These are phyloP conservation scores for Phocoena sinus DNA, from an alignment of 2,113 vertebrate genomes.

Conservation along the genomic window DNA sequence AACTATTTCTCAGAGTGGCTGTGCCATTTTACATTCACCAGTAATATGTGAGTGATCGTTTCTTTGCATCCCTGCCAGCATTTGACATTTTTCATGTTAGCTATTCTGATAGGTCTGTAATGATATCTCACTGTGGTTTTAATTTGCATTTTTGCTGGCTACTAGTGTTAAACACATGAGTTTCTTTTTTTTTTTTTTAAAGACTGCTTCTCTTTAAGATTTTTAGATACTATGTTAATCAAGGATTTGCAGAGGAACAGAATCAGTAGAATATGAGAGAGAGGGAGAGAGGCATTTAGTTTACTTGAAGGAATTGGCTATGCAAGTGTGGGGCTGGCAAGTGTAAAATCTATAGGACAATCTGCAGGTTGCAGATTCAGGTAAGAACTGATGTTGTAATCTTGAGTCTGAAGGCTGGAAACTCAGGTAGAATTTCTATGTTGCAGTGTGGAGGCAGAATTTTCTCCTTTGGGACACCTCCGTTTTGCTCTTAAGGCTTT, in stretches of 20 bases:
- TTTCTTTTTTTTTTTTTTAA: background rate
- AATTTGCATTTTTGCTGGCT: background rate
- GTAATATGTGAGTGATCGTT: background rate
- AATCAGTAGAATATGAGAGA: background rate
- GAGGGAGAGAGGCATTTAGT: background rate
- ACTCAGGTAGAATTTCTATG: background rate
- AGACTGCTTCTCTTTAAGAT: background rate
- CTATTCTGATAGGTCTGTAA: background rate
- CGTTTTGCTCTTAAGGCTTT: background rate
- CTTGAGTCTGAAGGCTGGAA: background rate
- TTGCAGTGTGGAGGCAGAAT: background rate
- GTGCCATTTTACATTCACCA: background rate
- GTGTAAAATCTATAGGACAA: background rate
- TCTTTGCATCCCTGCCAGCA: background rate
- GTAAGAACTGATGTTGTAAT: background rate
- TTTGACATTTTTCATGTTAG: background rate
- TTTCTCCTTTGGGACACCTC: background rate
- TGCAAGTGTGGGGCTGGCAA: background rate
- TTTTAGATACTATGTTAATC: background rate
- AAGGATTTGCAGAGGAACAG: background rate
- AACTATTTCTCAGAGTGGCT: background rate
- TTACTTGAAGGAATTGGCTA: background rate
- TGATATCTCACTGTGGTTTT: background rate
- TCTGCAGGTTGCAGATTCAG: background rate
- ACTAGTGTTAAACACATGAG: background rate